These are phyloP conservation scores for Rhimphoctona megacephalus DNA, from an alignment of 2,888 invertebrate genomes.

Conservation along the genomic window DNA sequence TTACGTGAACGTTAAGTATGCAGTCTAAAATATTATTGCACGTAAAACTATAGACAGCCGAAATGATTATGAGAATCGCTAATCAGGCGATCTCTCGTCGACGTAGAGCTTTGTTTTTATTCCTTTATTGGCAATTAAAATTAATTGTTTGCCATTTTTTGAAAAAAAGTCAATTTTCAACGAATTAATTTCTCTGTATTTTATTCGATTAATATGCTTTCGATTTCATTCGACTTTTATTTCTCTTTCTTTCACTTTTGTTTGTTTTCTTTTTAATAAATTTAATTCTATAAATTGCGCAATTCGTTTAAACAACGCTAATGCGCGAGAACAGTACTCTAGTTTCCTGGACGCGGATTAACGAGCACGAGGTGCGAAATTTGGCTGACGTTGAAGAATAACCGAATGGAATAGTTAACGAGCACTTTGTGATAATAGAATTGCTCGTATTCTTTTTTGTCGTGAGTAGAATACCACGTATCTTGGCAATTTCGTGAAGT, in stretches of 20 bases:
- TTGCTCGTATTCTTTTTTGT: slow-evolving; percentile 9
- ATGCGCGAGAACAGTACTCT: slow-evolving; percentile 11
- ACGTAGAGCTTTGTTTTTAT: neutral
- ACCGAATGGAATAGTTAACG: slow-evolving; percentile 40
- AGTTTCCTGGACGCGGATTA: slow-evolving; percentile 22
- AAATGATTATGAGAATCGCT: neutral
- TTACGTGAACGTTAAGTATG: neutral
- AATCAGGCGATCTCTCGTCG: neutral
- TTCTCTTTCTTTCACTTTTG: neutral
- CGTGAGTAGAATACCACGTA: neutral
- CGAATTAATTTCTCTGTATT: neutral
- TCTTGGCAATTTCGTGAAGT: slow-evolving; percentile 33
- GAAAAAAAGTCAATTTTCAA: neutral
- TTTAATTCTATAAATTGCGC: neutral
- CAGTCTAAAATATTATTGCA: neutral
- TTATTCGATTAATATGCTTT: neutral
- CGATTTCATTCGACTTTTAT: neutral
- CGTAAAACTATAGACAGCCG: neutral
- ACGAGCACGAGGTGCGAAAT: slow-evolving; percentile 14
- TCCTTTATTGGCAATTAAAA: neutral
- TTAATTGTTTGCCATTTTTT: neutral
- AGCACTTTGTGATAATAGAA: slow-evolving; percentile 39
- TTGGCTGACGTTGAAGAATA: slow-evolving; percentile 56
- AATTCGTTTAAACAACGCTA: neutral
- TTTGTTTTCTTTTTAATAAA: neutral